A percentile compares a stretch with the other conserved stretches of the same genome.
Conservation (phyloP, 2,888 invertebrate genomes). For the Perdita meconis region DNA sequence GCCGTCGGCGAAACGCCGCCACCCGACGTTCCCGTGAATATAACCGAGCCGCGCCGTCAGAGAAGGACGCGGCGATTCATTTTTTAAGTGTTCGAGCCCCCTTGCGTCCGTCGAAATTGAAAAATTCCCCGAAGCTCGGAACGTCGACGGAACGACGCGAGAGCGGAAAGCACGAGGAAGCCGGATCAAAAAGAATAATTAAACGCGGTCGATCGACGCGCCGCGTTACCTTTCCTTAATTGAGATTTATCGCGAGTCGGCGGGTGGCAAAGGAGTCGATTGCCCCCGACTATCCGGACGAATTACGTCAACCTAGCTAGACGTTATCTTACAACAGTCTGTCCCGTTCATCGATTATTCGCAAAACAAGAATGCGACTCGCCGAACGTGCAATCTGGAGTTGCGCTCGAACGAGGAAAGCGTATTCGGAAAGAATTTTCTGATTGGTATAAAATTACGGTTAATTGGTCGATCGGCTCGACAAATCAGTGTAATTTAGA, state of each 20-base stretch:
- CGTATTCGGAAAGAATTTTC: slow-evolving; percentile 66
- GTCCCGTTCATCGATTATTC: slow-evolving; percentile 18
- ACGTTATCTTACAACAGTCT: slow-evolving; percentile 7
- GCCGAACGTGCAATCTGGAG: background rate
- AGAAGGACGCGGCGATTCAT: slow-evolving; percentile 2
- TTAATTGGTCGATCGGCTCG: slow-evolving; percentile 78
- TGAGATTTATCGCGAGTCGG: slow-evolving; percentile 51
- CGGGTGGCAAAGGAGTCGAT: slow-evolving; percentile 19
- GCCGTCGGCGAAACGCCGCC: slow-evolving; percentile 42
- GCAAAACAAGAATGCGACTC: slow-evolving; percentile 18
- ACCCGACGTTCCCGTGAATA: slow-evolving; percentile 9
- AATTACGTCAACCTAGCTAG: slow-evolving; percentile 16
- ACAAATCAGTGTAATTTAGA: slow-evolving; percentile 78
- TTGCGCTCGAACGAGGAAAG: background rate
- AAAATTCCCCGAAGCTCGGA: slow-evolving; percentile 7
- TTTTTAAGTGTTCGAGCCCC: background rate
- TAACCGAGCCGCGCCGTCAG: background rate
- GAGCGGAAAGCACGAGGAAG: slow-evolving; percentile 19
- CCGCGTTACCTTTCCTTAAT: slow-evolving; percentile 24
- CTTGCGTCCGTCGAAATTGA: slow-evolving; percentile 7
- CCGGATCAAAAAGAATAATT: slow-evolving; percentile 50
- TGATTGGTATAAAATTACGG: slow-evolving; percentile 77
- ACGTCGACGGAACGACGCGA: background rate
- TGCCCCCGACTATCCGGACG: slow-evolving; percentile 26
- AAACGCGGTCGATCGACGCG: slow-evolving; percentile 26